A percentile compares a stretch with the other conserved stretches of the same genome.
phyloP scores from a whole-genome alignment of 1,140 invertebrate genomes.

The Penaeus japonicus region DNA sequence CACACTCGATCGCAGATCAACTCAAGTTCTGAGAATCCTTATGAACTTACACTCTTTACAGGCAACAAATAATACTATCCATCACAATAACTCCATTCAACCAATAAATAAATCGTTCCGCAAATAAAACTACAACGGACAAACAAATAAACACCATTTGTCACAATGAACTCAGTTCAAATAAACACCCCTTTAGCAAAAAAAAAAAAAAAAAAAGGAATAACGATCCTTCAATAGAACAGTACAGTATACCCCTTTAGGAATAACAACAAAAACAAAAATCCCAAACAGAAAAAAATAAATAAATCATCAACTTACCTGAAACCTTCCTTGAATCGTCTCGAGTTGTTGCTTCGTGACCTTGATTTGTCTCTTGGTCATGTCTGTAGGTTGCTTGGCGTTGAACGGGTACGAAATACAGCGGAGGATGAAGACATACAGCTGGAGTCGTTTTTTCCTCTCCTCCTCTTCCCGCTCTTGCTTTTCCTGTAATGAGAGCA shows the following conservation, averaged over 20 bases:
- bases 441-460: slow-evolving; percentile 88
- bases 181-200: no score
- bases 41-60: no score
- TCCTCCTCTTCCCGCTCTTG: slow-evolving; percentile 92
- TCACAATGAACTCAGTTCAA: no score
- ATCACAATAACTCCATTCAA: no score
- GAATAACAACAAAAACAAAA: not conserved
- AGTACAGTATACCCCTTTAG: not conserved
- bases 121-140: no score
- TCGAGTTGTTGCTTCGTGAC: slow-evolving; percentile 96
- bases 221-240: no score
- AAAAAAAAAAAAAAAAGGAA: no score
- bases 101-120: no score
- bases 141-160: no score
- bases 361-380: slow-evolving; percentile 91
- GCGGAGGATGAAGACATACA: slow-evolving; percentile 98
- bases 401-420: slow-evolving; percentile 99
- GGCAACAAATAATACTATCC: no score
- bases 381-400: slow-evolving; percentile 97
- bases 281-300: not conserved
- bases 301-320: slow-evolving; percentile 32
- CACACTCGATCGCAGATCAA: no score
- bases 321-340: slow-evolving; percentile 71
- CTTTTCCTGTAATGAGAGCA: slow-evolving; percentile 71
- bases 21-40: no score